Evolutionary conservation across 2,113 vertebrate species (phyloP).

Genomic region (Psilopsiagon aymara): DNA sequence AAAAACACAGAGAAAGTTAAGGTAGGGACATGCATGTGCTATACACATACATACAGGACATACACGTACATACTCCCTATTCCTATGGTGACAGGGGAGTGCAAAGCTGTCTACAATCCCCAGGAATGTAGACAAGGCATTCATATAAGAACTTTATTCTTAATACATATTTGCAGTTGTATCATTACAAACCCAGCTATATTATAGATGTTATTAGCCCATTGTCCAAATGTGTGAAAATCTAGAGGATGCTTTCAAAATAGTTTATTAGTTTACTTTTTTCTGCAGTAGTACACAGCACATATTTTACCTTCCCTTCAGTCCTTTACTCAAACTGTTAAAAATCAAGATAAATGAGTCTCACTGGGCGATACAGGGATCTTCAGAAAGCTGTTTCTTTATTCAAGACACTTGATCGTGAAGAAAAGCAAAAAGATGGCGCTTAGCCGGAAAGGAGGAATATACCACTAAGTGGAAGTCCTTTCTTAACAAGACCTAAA

Average conservation of each 20-base stretch:
- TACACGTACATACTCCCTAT: background rate
- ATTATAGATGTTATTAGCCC: background rate
- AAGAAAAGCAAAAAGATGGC: background rate
- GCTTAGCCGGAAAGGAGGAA: background rate
- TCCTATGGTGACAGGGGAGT: background rate
- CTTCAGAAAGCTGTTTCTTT: no score
- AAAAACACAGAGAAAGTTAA: background rate
- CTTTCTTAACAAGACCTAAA: background rate
- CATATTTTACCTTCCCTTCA: background rate
- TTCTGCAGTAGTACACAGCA: background rate
- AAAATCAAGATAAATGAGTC: background rate
- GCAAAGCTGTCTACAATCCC: background rate
- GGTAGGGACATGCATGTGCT: background rate
- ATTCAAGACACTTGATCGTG: accelerated
- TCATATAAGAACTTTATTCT: background rate
- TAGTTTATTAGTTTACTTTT: background rate
- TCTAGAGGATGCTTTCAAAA: background rate
- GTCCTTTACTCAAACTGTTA: background rate
- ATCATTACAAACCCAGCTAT: background rate
- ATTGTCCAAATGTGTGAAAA: background rate
- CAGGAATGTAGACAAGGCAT: background rate
- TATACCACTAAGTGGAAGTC: background rate
- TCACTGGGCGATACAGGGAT: no score
- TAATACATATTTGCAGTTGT: background rate
- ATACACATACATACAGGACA: no score